phyloP scores from a whole-genome alignment of 2,888 invertebrate species.

The Nephrocerus scutellatus region DNA sequence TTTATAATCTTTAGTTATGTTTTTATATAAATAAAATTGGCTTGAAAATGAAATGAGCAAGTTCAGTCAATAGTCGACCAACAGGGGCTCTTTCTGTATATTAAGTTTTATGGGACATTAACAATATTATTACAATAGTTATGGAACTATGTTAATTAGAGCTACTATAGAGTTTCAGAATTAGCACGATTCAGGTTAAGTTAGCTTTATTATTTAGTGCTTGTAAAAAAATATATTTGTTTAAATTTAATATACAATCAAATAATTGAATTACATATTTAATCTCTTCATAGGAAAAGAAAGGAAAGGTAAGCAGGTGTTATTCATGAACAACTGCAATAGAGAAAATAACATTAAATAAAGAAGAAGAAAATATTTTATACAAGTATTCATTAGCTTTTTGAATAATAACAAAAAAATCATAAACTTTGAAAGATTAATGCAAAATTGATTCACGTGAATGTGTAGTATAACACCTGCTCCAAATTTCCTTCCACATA shows the following conservation, averaged over 20 bases:
- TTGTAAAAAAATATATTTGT: constrained; percentile 4
- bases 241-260: constrained; percentile 17
- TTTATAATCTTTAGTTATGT: no score
- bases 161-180: no score
- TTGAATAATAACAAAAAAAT: constrained; percentile 10
- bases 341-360: constrained; percentile 32
- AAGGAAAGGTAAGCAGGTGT: constrained; percentile 1
- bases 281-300: constrained; percentile 8
- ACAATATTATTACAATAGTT: no score
- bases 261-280: constrained; percentile 15
- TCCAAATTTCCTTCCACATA: not conserved
- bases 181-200: no score
- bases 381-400: constrained; percentile 24
- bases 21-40: no score
- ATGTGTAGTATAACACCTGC: not conserved
- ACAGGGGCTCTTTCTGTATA: no score
- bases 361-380: constrained; percentile 35
- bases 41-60: no score
- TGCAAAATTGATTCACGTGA: not conserved
- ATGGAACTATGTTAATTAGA: no score
- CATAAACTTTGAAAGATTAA: constrained; percentile 8
- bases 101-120: no score
- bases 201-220: no score
- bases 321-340: constrained; percentile 30
- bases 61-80: no score